Evolutionary conservation across 2,888 invertebrate species (phyloP).

Genomic region (Plebejus melissa): DNA sequence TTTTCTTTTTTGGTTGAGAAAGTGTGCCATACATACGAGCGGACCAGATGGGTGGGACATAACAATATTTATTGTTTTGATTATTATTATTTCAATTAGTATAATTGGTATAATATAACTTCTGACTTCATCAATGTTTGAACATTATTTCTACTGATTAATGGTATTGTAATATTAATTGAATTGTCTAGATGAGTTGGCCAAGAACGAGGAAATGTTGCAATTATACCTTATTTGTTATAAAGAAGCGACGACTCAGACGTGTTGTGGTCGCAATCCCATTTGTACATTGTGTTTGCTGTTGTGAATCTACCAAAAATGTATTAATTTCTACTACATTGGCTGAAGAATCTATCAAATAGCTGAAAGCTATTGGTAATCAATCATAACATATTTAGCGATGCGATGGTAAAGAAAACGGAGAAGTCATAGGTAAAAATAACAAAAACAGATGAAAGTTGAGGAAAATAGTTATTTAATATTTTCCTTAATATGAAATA

Average conservation of each 20-base stretch:
- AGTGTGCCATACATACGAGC: neutral
- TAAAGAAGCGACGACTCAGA: neutral
- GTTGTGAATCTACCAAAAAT: neutral
- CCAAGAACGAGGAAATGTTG: neutral
- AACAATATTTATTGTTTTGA: neutral
- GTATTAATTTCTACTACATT: neutral
- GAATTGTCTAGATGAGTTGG: neutral
- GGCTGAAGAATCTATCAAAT: neutral
- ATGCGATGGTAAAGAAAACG: no score
- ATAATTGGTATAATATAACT: no score
- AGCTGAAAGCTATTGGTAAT: neutral
- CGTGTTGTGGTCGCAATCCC: neutral
- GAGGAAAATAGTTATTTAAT: neutral
- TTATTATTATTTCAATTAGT: neutral
- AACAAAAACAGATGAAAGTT: neutral
- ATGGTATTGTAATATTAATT: neutral
- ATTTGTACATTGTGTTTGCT: neutral
- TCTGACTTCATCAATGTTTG: no score
- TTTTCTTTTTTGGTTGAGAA: slow-evolving; percentile 6
- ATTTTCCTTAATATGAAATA: neutral
- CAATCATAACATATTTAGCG: no score
- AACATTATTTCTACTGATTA: neutral
- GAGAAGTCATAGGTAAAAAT: neutral
- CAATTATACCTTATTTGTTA: neutral
- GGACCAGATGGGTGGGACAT: neutral